Evolutionary conservation across 2,888 invertebrate species (phyloP).

Genomic region (Drosophila imparisetae): DNA sequence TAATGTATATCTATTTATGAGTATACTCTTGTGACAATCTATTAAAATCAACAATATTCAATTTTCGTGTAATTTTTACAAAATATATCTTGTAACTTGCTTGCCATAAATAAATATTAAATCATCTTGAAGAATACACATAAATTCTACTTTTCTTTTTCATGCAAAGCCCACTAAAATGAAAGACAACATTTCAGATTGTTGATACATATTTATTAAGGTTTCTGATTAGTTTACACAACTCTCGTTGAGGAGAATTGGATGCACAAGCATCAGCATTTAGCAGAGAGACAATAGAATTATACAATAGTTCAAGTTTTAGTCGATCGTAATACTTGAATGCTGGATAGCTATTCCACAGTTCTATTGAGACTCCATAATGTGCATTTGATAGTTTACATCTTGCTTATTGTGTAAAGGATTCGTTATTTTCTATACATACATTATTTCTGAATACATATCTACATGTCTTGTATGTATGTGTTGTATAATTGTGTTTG

Average conservation of each 20-base stretch:
- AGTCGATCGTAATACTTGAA: not conserved
- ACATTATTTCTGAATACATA: conserved; percentile 24
- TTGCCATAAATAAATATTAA: conserved; percentile 32
- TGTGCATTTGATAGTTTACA: conserved; percentile 27
- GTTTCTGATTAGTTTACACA: conserved; percentile 55
- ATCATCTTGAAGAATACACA: conserved; percentile 2
- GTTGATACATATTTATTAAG: conserved; percentile 59
- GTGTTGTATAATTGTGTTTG: conserved; percentile 19
- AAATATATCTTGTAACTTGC: conserved; percentile 7
- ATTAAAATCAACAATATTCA: conserved; percentile 16
- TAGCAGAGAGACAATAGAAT: conserved; percentile 10
- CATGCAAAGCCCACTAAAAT: not conserved
- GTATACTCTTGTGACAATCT: conserved; percentile 62
- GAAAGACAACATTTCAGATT: conserved; percentile 1
- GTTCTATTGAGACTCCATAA: conserved; percentile 7
- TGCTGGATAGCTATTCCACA: not conserved
- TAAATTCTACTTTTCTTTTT: not conserved
- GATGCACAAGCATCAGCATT: conserved; percentile 42
- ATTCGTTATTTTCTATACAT: conserved; percentile 24
- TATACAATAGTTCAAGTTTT: conserved; percentile 4
- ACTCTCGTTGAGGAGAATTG: conserved; percentile 40
- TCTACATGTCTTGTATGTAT: conserved; percentile 24
- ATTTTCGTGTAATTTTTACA: conserved; percentile 12
- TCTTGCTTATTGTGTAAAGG: conserved; percentile 34
- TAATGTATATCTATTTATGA: conserved; percentile 12